Conservation (phyloP, 1,140 invertebrate genomes). For the Meteorus sp. region DNA sequence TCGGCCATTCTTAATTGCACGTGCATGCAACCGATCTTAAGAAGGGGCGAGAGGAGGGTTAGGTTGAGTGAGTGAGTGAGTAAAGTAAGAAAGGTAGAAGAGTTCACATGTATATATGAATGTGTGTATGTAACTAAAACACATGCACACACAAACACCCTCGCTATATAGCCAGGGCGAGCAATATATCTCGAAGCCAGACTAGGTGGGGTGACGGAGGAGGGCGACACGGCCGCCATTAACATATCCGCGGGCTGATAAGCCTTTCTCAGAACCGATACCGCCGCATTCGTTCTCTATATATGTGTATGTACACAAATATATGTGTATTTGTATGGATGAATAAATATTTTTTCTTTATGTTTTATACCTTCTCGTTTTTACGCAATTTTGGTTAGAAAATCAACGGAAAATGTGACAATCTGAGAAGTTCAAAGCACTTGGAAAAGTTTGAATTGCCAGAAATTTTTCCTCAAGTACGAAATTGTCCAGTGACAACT, state of each 20-base stretch:
- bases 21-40: constrained; percentile 45
- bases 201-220: constrained; percentile 26
- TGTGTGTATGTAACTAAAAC: constrained; percentile 33
- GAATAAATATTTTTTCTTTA: too few relatives aligned
- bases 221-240: constrained; percentile 52
- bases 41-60: constrained; percentile 25
- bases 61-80: background rate
- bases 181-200: constrained; percentile 26
- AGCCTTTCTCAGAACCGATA: constrained; percentile 55
- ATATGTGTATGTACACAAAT: constrained; percentile 31
- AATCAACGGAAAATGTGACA: too few relatives aligned
- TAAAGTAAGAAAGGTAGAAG: background rate
- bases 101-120: background rate
- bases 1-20: constrained; percentile 48
- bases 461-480: too few relatives aligned
- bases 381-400: too few relatives aligned
- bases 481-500: too few relatives aligned
- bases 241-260: constrained; percentile 57
- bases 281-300: constrained; percentile 36
- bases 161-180: background rate
- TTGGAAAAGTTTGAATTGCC: too few relatives aligned
- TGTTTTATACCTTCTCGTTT: too few relatives aligned
- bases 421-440: too few relatives aligned
- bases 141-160: constrained; percentile 33
- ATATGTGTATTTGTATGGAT: too few relatives aligned